Evolutionary conservation across 2,888 invertebrate genomes (phyloP).

Genomic region (Sphaerophoria taeniata): DNA sequence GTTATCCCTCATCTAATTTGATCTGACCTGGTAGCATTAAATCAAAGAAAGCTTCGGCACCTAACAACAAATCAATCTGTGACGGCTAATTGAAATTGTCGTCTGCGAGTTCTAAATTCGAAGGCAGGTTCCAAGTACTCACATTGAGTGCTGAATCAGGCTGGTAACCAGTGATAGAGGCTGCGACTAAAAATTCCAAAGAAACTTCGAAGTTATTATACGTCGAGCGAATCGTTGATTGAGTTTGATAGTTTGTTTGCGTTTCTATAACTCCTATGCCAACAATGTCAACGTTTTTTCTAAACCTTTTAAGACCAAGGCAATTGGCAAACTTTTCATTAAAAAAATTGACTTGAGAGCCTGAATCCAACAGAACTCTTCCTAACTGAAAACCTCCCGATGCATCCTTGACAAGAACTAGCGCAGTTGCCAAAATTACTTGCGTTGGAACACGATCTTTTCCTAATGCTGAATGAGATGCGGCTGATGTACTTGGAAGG

Average conservation of each 20-base stretch:
- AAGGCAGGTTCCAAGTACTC: slow-evolving; percentile 7
- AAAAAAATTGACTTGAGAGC: slow-evolving; percentile 19
- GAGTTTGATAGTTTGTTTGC: slow-evolving; percentile 8
- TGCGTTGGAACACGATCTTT: background rate
- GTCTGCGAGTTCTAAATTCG: slow-evolving; percentile 2
- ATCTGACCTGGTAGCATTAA: slow-evolving; percentile 24
- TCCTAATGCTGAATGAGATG: background rate
- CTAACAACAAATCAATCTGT: slow-evolving; percentile 10
- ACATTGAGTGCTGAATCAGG: slow-evolving; percentile 2
- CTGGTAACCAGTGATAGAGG: slow-evolving; percentile 15
- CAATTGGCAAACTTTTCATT: background rate
- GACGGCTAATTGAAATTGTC: slow-evolving; percentile 16
- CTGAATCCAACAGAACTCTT: slow-evolving; percentile 23
- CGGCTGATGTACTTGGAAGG: background rate
- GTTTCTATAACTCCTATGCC: slow-evolving; percentile 13
- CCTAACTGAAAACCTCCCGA: slow-evolving; percentile 22
- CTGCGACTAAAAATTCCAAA: slow-evolving; percentile 5
- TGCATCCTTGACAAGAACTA: slow-evolving; percentile 7
- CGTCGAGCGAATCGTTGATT: slow-evolving; percentile 9
- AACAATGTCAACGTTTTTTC: slow-evolving; percentile 4
- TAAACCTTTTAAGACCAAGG: background rate
- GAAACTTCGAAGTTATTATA: slow-evolving; percentile 12
- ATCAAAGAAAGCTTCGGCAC: slow-evolving; percentile 28
- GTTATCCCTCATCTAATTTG: background rate
- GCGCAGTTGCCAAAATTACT: background rate